Evolutionary conservation across 2,113 vertebrate species (phyloP).

Genomic region (Plotosus lineatus): DNA sequence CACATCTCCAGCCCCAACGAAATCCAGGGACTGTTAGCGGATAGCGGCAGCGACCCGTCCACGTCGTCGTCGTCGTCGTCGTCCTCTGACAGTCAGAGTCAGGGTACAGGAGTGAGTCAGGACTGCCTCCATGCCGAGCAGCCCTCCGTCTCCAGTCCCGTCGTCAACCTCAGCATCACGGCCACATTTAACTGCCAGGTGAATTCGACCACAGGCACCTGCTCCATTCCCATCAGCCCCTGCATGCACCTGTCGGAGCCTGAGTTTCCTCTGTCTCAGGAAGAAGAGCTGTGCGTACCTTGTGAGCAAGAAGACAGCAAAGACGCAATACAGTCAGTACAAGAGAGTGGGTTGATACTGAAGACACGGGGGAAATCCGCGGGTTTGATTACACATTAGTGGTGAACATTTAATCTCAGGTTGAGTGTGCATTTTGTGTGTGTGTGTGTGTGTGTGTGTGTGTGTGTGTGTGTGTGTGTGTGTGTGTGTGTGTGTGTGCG

Average conservation of each 20-base stretch:
- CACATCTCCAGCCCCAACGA: slow-evolving; percentile 40
- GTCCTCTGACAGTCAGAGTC: slow-evolving; percentile 48
- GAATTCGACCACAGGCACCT: slow-evolving; percentile 54
- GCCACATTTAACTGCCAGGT: slow-evolving; percentile 56
- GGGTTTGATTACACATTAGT: background rate
- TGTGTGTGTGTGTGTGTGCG: background rate
- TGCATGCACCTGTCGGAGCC: slow-evolving; percentile 39
- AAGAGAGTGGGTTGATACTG: slow-evolving; percentile 56
- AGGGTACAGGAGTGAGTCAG: slow-evolving; percentile 44
- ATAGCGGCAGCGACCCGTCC: slow-evolving; percentile 37
- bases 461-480: background rate
- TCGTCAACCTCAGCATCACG: slow-evolving; percentile 70
- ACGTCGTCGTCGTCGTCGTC: slow-evolving; percentile 39
- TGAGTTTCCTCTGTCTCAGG: slow-evolving; percentile 53
- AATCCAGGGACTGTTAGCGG: slow-evolving; percentile 52
- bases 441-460: background rate
- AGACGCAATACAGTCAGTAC: slow-evolving; percentile 58
- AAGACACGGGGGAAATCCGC: slow-evolving; percentile 17
- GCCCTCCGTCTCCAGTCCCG: slow-evolving; percentile 55
- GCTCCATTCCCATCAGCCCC: slow-evolving; percentile 43
- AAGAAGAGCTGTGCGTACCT: slow-evolving; percentile 62
- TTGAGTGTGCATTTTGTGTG: slow-evolving; percentile 4
- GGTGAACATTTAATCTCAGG: background rate
- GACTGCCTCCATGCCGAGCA: slow-evolving; percentile 56
- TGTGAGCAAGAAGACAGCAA: slow-evolving; percentile 68